phyloP scores from a whole-genome alignment of 2,888 invertebrate species.

The Choreutis nemorana region DNA sequence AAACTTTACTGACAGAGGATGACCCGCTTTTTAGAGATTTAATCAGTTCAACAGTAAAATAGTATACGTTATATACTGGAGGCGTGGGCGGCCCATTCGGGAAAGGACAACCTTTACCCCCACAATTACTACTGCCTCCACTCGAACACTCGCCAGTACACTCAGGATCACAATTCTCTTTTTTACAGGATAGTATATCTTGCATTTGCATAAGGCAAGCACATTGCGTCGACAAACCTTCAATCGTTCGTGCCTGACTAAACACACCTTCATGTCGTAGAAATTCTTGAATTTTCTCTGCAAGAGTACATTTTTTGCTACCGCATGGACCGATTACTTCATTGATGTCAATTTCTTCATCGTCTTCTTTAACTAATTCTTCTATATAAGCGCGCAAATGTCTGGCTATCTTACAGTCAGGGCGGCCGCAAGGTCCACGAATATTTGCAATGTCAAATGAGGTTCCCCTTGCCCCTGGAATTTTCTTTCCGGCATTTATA shows the following conservation, averaged over 20 bases:
- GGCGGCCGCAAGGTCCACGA: conserved; percentile 49
- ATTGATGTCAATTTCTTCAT: conserved; percentile 32
- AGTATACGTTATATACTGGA: conserved; percentile 39
- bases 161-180: conserved; percentile 24
- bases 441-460: conserved; percentile 47
- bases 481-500: conserved; percentile 25
- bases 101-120: conserved; percentile 33
- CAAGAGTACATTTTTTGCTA: conserved; percentile 43
- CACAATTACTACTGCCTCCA: conserved; percentile 26
- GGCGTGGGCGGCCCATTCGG: conserved; percentile 13
- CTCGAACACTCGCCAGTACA: conserved; percentile 36
- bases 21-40: conserved; percentile 14
- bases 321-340: conserved; percentile 52
- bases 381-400: conserved; percentile 46
- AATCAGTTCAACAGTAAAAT: conserved; percentile 45
- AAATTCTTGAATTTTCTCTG: conserved; percentile 43
- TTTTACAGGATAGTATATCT: conserved; percentile 25
- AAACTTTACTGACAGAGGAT: conserved; percentile 1
- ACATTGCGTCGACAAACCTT: conserved; percentile 50
- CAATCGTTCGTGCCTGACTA: conserved; percentile 19
- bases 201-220: conserved; percentile 45
- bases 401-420: conserved; percentile 52
- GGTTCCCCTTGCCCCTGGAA: conserved; percentile 15
- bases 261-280: conserved; percentile 43
- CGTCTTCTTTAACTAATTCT: conserved; percentile 45